These are phyloP conservation scores for Coptotermes formosanus DNA, from an alignment of 1,140 invertebrate species.

Conservation along the genomic window DNA sequence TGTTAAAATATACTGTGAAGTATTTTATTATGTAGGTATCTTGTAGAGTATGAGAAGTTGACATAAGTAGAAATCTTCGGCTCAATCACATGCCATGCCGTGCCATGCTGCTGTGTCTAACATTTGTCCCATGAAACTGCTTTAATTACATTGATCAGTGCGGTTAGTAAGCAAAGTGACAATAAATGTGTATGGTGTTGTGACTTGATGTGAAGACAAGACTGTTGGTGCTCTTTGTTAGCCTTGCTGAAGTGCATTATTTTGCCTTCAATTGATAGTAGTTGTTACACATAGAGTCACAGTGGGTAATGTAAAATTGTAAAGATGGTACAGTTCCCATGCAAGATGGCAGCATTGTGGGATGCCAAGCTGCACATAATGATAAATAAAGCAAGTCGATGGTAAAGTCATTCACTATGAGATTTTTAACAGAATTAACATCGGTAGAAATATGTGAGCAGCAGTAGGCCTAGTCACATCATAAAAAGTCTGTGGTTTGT, in stretches of 20 bases:
- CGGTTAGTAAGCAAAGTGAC: constrained; percentile 6
- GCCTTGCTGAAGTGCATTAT: constrained; percentile 25
- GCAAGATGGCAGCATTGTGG: not conserved
- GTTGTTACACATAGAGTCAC: not conserved
- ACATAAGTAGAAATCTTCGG: not conserved
- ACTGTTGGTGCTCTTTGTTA: constrained; percentile 20
- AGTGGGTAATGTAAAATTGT: not conserved
- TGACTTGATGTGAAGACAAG: not conserved
- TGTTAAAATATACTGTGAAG: constrained; percentile 17
- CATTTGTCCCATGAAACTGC: not conserved
- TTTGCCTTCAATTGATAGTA: not conserved
- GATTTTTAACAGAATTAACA: not conserved
- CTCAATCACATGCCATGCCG: constrained; percentile 11
- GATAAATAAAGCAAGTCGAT: not conserved
- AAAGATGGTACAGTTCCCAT: not conserved
- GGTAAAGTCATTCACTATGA: not conserved
- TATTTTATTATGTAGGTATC: constrained; percentile 11
- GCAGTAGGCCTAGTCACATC: too few species aligned
- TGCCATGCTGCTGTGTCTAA: not conserved
- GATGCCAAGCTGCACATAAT: not conserved
- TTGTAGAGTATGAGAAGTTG: not conserved
- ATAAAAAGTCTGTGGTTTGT: too few species aligned
- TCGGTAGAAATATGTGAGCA: not conserved
- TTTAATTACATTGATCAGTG: not conserved
- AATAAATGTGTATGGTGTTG: not conserved